Percentiles rank a stretch among this genome's conserved stretches.
These are phyloP conservation scores for Automeris io DNA, from an alignment of 2,888 invertebrate genomes.

Conservation along the genomic window DNA sequence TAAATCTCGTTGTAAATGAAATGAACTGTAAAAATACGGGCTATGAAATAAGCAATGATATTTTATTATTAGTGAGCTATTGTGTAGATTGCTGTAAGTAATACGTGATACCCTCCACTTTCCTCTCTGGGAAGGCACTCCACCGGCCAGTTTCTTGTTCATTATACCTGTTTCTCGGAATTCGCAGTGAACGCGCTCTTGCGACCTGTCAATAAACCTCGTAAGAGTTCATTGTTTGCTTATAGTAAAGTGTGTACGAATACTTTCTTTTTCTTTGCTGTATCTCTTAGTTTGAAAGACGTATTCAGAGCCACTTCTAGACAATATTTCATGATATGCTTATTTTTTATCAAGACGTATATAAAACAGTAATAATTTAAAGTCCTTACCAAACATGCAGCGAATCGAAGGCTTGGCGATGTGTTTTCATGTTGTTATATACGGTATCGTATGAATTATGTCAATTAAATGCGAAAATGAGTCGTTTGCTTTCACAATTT, in stretches of 20 bases:
- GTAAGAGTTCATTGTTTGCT: slow-evolving; percentile 4
- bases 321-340: too few species aligned
- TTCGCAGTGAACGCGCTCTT: slow-evolving; percentile 2
- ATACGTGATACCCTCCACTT: not conserved
- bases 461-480: too few species aligned
- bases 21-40: too few species aligned
- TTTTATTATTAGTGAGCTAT: not conserved
- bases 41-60: slow-evolving; percentile 3
- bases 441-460: too few species aligned
- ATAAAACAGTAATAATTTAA: too few species aligned
- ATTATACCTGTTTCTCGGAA: slow-evolving; percentile 5
- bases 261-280: not conserved
- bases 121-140: not conserved
- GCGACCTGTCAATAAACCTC: slow-evolving; percentile 4
- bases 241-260: not conserved
- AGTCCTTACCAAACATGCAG: too few species aligned
- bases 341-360: too few species aligned
- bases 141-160: not conserved
- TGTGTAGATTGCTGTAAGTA: not conserved
- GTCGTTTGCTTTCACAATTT: too few species aligned
- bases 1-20: too few species aligned
- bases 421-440: too few species aligned
- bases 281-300: not conserved
- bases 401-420: too few species aligned
- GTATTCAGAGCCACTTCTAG: too few species aligned